Conservation (phyloP, 2,797 vertebrate species). For the Microcaecilia unicolor region DNA sequence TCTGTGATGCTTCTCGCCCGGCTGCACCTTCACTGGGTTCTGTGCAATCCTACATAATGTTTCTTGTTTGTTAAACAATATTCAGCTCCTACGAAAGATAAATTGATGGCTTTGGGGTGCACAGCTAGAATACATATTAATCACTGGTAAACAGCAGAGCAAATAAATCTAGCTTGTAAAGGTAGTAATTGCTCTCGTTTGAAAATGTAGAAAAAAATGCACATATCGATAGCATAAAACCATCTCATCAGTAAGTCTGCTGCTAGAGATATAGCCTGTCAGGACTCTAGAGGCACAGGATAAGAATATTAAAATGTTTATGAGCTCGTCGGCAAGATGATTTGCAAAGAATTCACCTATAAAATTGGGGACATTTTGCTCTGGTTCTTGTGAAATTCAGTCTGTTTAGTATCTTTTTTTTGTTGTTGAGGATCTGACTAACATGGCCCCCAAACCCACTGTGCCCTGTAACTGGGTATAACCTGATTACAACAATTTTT, state of each 20-base stretch:
- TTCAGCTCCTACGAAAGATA: conserved; percentile 37
- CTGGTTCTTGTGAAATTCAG: too few species aligned
- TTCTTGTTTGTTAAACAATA: conserved; percentile 20
- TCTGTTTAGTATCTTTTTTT: too few species aligned
- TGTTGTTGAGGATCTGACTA: too few species aligned
- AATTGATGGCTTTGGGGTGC: conserved; percentile 31
- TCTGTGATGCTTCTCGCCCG: too few species aligned
- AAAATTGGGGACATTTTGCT: too few species aligned
- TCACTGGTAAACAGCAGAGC: conserved; percentile 42
- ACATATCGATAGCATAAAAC: conserved; percentile 28
- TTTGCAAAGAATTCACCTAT: too few species aligned
- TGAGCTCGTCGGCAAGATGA: too few species aligned
- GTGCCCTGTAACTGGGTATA: too few species aligned
- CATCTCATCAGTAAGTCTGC: conserved; percentile 42
- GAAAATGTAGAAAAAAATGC: conserved; percentile 50
- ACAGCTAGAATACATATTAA: conserved; percentile 32
- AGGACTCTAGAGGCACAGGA: conserved; percentile 25
- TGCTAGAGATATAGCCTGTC: conserved; percentile 37
- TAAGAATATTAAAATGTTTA: conserved; percentile 31
- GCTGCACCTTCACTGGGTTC: conserved; percentile 13
- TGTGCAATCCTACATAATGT: conserved; percentile 9
- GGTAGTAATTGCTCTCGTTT: conserved; percentile 37
- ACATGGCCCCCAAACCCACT: too few species aligned
- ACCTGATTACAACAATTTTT: too few species aligned
- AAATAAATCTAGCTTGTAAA: conserved; percentile 39